Evolutionary conservation across 2,113 vertebrate species (phyloP), one percentile per base, ranked within the genome.

Genomic region (Recurvirostra avosetta): DNA sequence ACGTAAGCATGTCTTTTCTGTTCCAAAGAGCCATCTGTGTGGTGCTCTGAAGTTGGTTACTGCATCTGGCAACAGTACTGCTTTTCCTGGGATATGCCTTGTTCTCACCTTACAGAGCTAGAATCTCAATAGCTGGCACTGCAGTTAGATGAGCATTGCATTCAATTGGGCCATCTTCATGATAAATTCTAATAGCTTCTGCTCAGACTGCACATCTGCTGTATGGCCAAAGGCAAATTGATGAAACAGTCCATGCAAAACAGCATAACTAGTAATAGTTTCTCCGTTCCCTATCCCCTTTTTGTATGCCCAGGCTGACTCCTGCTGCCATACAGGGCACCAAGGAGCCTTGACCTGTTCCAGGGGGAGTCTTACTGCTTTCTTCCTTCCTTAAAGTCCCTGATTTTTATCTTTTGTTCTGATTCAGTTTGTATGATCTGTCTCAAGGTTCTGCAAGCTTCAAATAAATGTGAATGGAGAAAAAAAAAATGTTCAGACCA

Each of bases 21-120:
- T 76, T 86, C 78, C 75, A 86, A 76, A 86, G 27, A 80, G 58
- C 88, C 72, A 86, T 94, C 92, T 96, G 71, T 62, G 29, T 75
- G 15, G 38, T 55, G 47, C 36, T 93, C 53, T 76, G 34, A 67
- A 59, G 58, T 2, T 76, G 43, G 58, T 77, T 90, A 52, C 53
- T 77, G 55, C 63, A 70, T 66, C 82, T 95, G 94, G 78, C 71
- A 90, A 19, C 26, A 65, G 26, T 20, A 38, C 45, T 73, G 59
- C 27, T 77, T 80, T 91, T 74, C 27, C 68, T 50, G 45, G 32
- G 38, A 41, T 61, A 6, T 55, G 43, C 52, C 22, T 91, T 80
- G 21, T 66, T 72, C 56, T 89, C 40, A 89, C 65, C 73, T 95
- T 91, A 53, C 40, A 58, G 52, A 84, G 15, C 20, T 59, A 41